A percentile compares a stretch with the other conserved stretches of the same genome.
phyloP scores from a whole-genome alignment of 2,113 vertebrate species.

The sheep (Ovis aries) region DNA sequence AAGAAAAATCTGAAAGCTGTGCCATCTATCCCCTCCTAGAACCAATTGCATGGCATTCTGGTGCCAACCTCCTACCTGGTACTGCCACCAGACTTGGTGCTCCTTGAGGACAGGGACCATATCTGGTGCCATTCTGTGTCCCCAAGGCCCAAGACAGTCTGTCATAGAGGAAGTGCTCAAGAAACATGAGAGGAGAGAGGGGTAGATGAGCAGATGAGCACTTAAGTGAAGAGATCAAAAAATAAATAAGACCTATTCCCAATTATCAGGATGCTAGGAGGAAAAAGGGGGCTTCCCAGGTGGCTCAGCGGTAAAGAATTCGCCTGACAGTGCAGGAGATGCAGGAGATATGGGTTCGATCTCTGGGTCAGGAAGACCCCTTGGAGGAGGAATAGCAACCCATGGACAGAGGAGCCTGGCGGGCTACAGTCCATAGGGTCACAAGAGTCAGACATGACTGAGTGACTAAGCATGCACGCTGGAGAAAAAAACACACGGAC shows the following conservation, averaged over 20 bases:
- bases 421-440: background rate
- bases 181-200: background rate
- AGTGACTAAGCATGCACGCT: background rate
- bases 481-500: background rate
- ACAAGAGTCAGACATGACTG: background rate
- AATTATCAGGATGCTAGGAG: background rate
- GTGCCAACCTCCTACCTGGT: background rate
- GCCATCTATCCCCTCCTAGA: background rate
- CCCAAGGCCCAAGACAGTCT: background rate
- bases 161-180: background rate
- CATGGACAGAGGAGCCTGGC: background rate
- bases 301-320: background rate
- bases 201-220: background rate
- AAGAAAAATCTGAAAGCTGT: background rate
- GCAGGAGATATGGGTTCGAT: background rate
- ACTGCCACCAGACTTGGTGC: background rate
- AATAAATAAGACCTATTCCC: background rate
- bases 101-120: background rate
- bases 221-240: background rate
- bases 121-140: background rate
- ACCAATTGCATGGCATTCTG: background rate
- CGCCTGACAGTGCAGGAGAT: background rate
- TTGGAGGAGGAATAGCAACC: background rate
- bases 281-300: background rate
- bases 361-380: background rate